Base-by-base conservation (phyloP, 2,797 vertebrate species). In the Nothura maculosa region DNA sequence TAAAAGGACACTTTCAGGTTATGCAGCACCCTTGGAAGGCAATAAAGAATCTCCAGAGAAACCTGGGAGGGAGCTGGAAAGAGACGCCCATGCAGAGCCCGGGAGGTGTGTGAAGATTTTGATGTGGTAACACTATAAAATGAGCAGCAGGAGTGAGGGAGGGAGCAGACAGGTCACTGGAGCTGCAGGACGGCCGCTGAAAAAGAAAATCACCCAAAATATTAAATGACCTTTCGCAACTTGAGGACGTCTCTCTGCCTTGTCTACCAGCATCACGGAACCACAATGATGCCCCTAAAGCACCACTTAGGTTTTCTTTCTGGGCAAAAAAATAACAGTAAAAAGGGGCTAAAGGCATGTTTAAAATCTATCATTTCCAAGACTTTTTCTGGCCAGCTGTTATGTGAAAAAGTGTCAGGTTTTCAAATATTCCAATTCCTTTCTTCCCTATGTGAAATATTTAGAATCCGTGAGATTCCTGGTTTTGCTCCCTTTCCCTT, bases 11-110 rank as follows among this genome's bases (percentile, higher is more conserved):
- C 52, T 84, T 38, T 54, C 78, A 92, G 45, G 57, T 82, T 0
- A 0, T 74, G 54, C 67, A 43, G 47, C 63, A 38, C 48, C 72
- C 34, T 93, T 74, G 24, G 55, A 84, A 87, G 62, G 54, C 66
- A 90, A 86, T 72, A 61, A 90, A 57, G 30, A 87, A 30, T 60
- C 60, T 60, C 14, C 48, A 50, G 68, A 93, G 60, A 75, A 94
- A 88, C 75, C 85, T 82, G 22, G 21, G 20, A 77, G 22, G 40
- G 20, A 68, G 55, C 36, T 73, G 34, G 78, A 90, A 86, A 86
- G 43, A 45, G 68, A 50, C n/a, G 34, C 70, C 24, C 32, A 54
- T 14, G 11, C 81, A 78, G 28, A 72, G 52, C 32, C 87, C 45
- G 27, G 30, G 18, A 43, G 9, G 17, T 83, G 38, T 63, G 61